phyloP scores from a whole-genome alignment of 1,140 invertebrate genomes.

The Asobara japonica region DNA sequence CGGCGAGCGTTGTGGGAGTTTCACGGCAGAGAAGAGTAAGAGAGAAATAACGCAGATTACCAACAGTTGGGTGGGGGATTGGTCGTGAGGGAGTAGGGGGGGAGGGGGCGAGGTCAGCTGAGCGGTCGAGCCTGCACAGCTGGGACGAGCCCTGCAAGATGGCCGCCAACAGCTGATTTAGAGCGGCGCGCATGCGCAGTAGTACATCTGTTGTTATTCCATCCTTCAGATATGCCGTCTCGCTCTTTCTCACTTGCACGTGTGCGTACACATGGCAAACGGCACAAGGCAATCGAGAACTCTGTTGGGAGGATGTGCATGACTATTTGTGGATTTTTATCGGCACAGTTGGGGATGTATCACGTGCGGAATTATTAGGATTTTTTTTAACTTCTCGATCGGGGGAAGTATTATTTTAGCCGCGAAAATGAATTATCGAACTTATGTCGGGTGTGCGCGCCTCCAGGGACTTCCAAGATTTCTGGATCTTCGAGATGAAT shows the following conservation, averaged over 20 bases:
- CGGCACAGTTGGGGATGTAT: not conserved
- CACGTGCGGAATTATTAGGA: not conserved
- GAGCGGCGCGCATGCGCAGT: slow-evolving; percentile 40
- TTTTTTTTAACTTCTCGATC: not conserved
- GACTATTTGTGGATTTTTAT: not conserved
- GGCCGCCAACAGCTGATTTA: slow-evolving; percentile 62
- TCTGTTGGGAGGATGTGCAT: not conserved
- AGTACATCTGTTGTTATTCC: slow-evolving; percentile 1
- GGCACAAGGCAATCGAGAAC: too few species aligned
- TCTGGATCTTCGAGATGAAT: not conserved
- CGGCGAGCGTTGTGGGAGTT: too few species aligned
- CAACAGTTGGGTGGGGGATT: not conserved
- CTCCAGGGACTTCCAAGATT: too few species aligned
- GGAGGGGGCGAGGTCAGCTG: slow-evolving; percentile 57
- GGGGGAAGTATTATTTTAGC: too few species aligned
- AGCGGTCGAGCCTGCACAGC: slow-evolving; percentile 43
- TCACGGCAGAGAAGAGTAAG: not conserved
- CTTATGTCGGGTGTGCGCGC: too few species aligned
- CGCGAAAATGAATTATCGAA: too few species aligned
- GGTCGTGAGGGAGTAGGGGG: slow-evolving; percentile 30
- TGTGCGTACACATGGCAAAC: too few species aligned
- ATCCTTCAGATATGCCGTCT: slow-evolving; percentile 10
- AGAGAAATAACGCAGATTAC: not conserved
- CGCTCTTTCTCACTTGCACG: not conserved
- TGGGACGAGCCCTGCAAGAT: slow-evolving; percentile 57